phyloP scores from a whole-genome alignment of 2,888 invertebrate species.

The Gonocerus acuteangulatus region DNA sequence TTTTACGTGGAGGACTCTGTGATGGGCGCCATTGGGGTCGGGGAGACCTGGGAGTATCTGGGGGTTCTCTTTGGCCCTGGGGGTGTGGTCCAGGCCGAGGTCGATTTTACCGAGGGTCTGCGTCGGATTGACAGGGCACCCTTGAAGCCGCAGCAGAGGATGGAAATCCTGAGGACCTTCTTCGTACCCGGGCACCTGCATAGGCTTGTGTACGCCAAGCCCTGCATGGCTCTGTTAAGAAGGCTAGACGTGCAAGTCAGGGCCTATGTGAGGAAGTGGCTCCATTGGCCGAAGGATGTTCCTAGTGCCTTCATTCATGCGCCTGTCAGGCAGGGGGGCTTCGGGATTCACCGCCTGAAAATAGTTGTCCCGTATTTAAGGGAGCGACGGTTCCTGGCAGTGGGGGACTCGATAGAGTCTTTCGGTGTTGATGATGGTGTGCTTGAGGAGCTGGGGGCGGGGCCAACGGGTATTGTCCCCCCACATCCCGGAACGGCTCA shows the following conservation, averaged over 20 bases:
- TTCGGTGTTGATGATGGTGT: not conserved
- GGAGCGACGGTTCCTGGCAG: too few species aligned
- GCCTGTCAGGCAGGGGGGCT: constrained; percentile 37
- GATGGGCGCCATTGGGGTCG: not conserved
- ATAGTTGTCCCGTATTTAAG: constrained; percentile 21
- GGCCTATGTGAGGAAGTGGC: constrained; percentile 38
- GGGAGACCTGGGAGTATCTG: too few species aligned
- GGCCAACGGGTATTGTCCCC: too few species aligned
- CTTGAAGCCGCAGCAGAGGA: too few species aligned
- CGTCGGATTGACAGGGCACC: too few species aligned
- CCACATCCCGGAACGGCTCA: not conserved
- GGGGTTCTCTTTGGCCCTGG: not conserved
- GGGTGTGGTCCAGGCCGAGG: not conserved
- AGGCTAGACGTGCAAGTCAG: constrained; percentile 41
- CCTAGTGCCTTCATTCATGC: constrained; percentile 41
- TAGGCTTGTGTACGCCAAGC: too few species aligned
- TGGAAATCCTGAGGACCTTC: too few species aligned
- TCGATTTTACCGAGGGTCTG: not conserved
- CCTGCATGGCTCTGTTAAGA: too few species aligned
- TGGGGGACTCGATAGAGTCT: not conserved
- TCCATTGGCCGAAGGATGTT: constrained; percentile 40
- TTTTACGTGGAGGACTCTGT: not conserved
- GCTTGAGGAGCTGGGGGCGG: too few species aligned
- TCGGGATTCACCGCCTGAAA: constrained; percentile 30
- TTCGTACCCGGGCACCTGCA: too few species aligned